Evolutionary conservation across 2,113 vertebrate genomes (phyloP), one percentile per base, ranked within the genome.

Genomic region (Erythrocebus patas): DNA sequence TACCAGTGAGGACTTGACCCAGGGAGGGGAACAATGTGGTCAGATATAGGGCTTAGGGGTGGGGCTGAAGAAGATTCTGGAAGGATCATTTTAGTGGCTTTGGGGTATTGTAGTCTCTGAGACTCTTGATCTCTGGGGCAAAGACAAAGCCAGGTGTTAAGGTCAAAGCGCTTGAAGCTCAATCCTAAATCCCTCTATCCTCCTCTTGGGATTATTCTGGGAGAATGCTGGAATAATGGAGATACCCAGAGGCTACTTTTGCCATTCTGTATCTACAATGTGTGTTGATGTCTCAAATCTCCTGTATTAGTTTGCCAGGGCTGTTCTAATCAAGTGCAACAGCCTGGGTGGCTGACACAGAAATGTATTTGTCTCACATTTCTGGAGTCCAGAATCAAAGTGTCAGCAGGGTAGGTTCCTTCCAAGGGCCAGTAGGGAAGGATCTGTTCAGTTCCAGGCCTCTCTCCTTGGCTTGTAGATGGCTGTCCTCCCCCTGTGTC

Each of bases 251-350:
- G 18, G 43, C 23, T 23, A 5, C 11, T 1, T 8, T 35, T 27
- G 59, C 32, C 35, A 3, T 38, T 2, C 0, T 4, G 1, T 2
- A 3, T 82, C 75, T 55, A 85, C 2, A 3, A 4, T 6, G 12
- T 57, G 3, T 6, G 14, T 27, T 8, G 13, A 14, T 1, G 6
- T 85, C 91, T 94, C n/a, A 3, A 43, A 18, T 17, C 38, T 57
- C 11, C 2, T 2, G 45, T 3, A 4, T 1, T 14, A 0, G 11
- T 32, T 38, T 16, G 7, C 45, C 8, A 17, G 16, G 72, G 61
- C 40, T 52, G 52, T 10, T 8, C 5, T 52, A 50, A 12, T 5
- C 12, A 14, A 50, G 59, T 25, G 1, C 32, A 52, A 8, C 2
- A 17, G 59, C 9, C 38, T 1, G 8, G 35, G 17, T 5, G 83